These are phyloP conservation scores for Teinopalpus imperialis DNA, from an alignment of 2,888 invertebrate genomes.

Conservation along the genomic window DNA sequence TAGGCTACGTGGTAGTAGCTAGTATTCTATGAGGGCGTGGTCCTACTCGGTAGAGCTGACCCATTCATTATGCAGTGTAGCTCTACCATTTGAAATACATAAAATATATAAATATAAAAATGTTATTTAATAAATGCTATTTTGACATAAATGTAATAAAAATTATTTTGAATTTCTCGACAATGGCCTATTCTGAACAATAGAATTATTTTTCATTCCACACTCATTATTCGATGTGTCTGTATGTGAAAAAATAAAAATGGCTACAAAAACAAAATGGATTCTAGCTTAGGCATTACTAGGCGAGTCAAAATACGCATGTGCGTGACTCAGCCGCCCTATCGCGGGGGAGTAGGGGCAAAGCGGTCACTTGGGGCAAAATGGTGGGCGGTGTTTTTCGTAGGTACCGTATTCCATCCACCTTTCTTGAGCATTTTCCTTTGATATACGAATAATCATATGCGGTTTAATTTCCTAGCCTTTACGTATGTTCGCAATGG, in stretches of 20 bases:
- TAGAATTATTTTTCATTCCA: too few species aligned
- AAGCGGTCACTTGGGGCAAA: constrained; percentile 37
- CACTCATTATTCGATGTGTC: too few species aligned
- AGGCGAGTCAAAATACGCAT: constrained; percentile 66
- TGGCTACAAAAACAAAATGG: constrained; percentile 73
- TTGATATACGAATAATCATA: constrained; percentile 46
- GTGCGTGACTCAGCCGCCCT: constrained; percentile 56
- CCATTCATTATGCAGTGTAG: too few species aligned
- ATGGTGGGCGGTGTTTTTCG: constrained; percentile 44
- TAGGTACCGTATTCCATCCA: constrained; percentile 44
- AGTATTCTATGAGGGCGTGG: too few species aligned
- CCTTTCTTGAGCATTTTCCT: constrained; percentile 50
- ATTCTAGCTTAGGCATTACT: constrained; percentile 61
- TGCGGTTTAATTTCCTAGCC: constrained; percentile 41
- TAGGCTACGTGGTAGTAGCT: too few species aligned
- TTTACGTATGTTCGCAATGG: constrained; percentile 28
- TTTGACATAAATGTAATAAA: too few species aligned
- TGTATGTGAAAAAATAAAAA: constrained; percentile 33
- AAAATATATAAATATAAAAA: too few species aligned
- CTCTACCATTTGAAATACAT: too few species aligned
- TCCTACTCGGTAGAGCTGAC: too few species aligned
- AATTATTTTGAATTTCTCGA: too few species aligned
- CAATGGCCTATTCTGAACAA: too few species aligned
- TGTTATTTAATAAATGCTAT: too few species aligned
- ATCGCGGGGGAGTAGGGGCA: constrained; percentile 36